Conservation (phyloP, 1,140 invertebrate genomes). For the Bombus sylvicola region DNA sequence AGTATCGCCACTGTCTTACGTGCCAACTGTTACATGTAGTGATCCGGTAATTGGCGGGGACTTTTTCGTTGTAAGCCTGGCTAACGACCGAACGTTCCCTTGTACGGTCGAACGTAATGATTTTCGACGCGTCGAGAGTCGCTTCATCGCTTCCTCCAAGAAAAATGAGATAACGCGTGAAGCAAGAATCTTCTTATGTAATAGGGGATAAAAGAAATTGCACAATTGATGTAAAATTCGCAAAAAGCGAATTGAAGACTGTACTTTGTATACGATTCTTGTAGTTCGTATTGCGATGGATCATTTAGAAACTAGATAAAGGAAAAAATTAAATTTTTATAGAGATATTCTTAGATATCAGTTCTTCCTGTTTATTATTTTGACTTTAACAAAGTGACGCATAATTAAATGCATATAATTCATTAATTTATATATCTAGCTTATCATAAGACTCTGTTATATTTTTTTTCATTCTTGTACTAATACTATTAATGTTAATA, state of each 20-base stretch:
- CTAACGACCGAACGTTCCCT: slow-evolving; percentile 3
- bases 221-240: neutral
- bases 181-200: neutral
- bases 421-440: too few species aligned
- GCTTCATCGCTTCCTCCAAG: neutral
- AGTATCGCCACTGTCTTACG: neutral
- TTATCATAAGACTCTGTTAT: too few species aligned
- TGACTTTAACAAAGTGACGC: neutral
- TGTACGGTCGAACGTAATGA: neutral
- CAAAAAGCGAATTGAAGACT: neutral
- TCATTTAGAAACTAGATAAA: neutral
- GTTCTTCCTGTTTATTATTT: neutral
- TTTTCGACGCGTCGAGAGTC: neutral
- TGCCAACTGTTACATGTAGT: neutral
- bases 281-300: neutral
- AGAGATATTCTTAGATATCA: neutral
- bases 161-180: neutral
- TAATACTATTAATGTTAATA: neutral
- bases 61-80: neutral
- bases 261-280: neutral
- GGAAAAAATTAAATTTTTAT: neutral
- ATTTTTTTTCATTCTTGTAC: neutral
- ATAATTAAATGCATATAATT: too few species aligned
- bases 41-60: neutral
- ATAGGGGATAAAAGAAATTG: neutral